Base-by-base conservation (phyloP, 2,888 invertebrate genomes). In the Cryptocheilus praepositus region DNA sequence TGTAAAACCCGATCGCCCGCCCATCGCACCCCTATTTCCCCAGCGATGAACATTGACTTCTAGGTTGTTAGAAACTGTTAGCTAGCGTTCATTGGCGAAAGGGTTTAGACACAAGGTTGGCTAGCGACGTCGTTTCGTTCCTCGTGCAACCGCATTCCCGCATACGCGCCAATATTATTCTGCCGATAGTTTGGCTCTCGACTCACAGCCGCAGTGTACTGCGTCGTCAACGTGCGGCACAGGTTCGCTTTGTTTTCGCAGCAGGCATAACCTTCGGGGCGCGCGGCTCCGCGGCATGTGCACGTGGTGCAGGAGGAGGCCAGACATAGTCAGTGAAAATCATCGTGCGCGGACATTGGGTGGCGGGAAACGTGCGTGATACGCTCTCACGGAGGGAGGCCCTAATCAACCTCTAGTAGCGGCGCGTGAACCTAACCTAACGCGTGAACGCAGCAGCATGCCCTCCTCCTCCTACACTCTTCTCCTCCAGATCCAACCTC, bases 311-410 rank as follows among this genome's bases (percentile, higher is more conserved):
- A 36, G 66, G 65, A 59, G 49, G 53, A 45, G 45, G 69, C 53
- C 60, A 56, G 73, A 70, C 69, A 71, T 66, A 75, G 76, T 81
- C 77, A 77, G 80, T 81, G 80, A 77, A 79, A 79, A 79, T 79
- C 79, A 79, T 79, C 79, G 75, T 75, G 79, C 79, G 79, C 79
- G 79, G 71, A 71, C 77, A 77, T 71, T 77, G 77, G 77, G 56
- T 79, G 79, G 80, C 76, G 80, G 80, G 77, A 76, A 71, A 71
- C 76, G 76, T 77, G 78, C 78, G 80, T 81, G 81, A 72, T 73
- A 71, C 69, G 55, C 54, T 63, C 67, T 61, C 67, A 61, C 73
- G 76, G 76, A 67, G 74, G 78, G 79, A 79, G 80, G 79, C 68
- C 75, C 80, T 81, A 81, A 77, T 74, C 81, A 77, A 76, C 66